Base-by-base conservation (phyloP, 1,140 invertebrate species). In the Nebria ingens region DNA sequence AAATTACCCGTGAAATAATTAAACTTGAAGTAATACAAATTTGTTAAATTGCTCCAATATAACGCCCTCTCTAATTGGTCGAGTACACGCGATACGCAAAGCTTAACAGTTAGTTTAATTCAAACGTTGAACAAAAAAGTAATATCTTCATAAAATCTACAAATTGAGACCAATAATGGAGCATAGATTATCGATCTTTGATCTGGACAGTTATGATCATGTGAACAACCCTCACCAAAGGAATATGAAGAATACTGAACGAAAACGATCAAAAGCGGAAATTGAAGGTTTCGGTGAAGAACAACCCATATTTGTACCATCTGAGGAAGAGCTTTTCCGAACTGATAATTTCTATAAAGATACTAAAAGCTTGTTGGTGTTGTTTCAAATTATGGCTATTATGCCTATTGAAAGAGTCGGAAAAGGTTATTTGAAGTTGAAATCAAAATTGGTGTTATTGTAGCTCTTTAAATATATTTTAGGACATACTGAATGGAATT, bases 321-420 rank as follows among this genome's bases (percentile, higher is more conserved):
- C 55, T 58, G 62, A 63, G 1, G 58, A 67, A 2, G 62, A 73
- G 23, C 59, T 79, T 55, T 74, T 83, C 55, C 69, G 77, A 57
- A 79, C 81, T 53, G 81, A 83, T 59, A 79, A 76, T 23, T 84
- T 83, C 61, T 83, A 83, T 61, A 65, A 78, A 11, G 83, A 78
- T 0, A 84, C 82, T 0, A 83, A 82, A 63, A 82, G 79, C 61
- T 66, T 84, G 38, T 61, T 84, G 53, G 79, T 81, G 1, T 66
- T 84, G 0, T 84, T 84, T 58, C 82, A 84, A 66, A 79, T 83
- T 20, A 83, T 83, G 81, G 82, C 81, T n/a, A 73, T 83, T 0
- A 83, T 84, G 81, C 82, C 82, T 0, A 82, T 84, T 17, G 80
- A 81, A 71, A 71, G 81, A 55, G 76, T 77, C 29, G 71, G 76